Evolutionary conservation across 92 coral and sea anemone genomes (phyloP).

Genomic region (Anthopleura xanthogrammica): DNA sequence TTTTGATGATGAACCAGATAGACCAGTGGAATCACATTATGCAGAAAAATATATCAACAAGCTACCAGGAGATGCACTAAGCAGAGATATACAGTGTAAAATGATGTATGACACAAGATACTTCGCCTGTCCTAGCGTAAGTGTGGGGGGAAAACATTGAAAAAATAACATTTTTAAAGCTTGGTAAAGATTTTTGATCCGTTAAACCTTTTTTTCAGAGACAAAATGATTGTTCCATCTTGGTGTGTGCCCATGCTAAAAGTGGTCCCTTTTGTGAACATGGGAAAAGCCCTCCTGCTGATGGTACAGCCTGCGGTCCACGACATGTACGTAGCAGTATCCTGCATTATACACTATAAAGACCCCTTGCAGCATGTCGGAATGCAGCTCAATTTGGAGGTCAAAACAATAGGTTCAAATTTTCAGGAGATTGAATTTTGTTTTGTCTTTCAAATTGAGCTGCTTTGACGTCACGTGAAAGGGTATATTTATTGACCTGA

Average conservation of each 20-base stretch:
- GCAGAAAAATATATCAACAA: conserved; percentile 27
- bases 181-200: too few relatives aligned
- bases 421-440: too few relatives aligned
- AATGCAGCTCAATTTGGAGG: too few relatives aligned
- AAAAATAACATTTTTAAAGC: too few relatives aligned
- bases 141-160: background rate
- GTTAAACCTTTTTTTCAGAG: conserved; percentile 21
- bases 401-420: too few relatives aligned
- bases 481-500: too few relatives aligned
- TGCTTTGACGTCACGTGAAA: too few relatives aligned
- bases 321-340: conserved; percentile 56
- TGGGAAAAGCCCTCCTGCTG: conserved; percentile 46
- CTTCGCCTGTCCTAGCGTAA: conserved; percentile 16
- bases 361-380: too few relatives aligned
- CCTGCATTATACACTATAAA: too few relatives aligned
- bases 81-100: conserved; percentile 58
- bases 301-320: conserved; percentile 75
- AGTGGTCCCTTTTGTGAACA: conserved; percentile 22
- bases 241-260: conserved; percentile 47
- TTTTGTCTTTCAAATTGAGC: too few relatives aligned
- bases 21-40: conserved; percentile 7
- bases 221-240: conserved; percentile 26
- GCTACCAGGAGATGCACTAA: conserved; percentile 43
- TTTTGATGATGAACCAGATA: conserved; percentile 53
- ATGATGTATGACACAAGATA: conserved; percentile 27